These are phyloP conservation scores for Drosophila mulleri DNA, from an alignment of 2,888 invertebrate species.

Conservation along the genomic window DNA sequence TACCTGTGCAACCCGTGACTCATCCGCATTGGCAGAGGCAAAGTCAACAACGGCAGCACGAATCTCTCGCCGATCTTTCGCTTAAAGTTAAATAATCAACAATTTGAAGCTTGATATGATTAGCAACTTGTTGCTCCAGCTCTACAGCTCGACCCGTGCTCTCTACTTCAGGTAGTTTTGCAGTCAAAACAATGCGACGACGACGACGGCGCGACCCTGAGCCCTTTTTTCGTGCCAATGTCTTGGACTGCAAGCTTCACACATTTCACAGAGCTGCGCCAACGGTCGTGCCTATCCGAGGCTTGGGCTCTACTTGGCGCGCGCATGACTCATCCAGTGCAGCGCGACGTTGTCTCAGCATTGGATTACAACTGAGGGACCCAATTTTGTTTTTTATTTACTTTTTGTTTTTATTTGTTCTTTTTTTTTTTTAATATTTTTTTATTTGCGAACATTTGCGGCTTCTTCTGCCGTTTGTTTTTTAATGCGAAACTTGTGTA, in stretches of 20 bases:
- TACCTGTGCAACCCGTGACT: slow-evolving; percentile 58
- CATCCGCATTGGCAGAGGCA: slow-evolving; percentile 33
- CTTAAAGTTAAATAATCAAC: slow-evolving; percentile 57
- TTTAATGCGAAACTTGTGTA: slow-evolving; percentile 73
- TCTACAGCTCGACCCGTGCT: neutral
- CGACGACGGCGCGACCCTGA: slow-evolving; percentile 56
- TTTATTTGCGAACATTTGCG: slow-evolving; percentile 24
- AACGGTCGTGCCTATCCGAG: slow-evolving; percentile 49
- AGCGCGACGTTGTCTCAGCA: slow-evolving; percentile 34
- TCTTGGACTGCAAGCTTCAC: slow-evolving; percentile 34
- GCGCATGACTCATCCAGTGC: slow-evolving; percentile 51
- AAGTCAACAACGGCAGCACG: slow-evolving; percentile 32
- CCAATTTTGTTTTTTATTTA: slow-evolving; percentile 43
- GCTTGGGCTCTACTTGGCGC: slow-evolving; percentile 1
- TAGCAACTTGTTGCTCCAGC: slow-evolving; percentile 62
- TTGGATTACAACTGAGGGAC: slow-evolving; percentile 40
- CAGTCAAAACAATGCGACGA: slow-evolving; percentile 28
- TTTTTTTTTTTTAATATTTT: neutral
- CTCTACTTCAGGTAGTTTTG: slow-evolving; percentile 8
- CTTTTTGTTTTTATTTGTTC: slow-evolving; percentile 14
- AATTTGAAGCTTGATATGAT: slow-evolving; percentile 75
- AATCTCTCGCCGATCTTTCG: slow-evolving; percentile 27
- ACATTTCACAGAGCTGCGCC: slow-evolving; percentile 37
- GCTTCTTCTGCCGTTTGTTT: slow-evolving; percentile 36
- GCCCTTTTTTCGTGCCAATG: slow-evolving; percentile 54